Percentiles rank a stretch among this genome's conserved stretches.
Conservation (phyloP, 1,140 invertebrate genomes). For the Linepithema humile region DNA sequence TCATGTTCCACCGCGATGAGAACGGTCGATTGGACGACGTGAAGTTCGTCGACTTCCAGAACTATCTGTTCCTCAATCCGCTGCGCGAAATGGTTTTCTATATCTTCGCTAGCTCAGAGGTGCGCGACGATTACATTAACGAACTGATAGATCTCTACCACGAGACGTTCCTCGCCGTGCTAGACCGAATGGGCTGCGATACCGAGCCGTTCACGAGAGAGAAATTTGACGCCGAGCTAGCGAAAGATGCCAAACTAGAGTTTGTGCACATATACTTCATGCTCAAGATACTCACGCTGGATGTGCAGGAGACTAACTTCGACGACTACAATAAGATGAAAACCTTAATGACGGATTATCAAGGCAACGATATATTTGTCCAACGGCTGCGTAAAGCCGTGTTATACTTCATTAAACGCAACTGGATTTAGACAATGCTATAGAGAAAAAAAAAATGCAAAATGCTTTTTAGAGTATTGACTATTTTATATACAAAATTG, state of each 20-base stretch:
- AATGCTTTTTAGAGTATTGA: neutral
- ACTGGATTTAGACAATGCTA: slow-evolving; percentile 60
- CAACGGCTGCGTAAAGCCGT: slow-evolving; percentile 56
- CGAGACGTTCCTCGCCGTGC: slow-evolving; percentile 80
- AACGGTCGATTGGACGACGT: slow-evolving; percentile 79
- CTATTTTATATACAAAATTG: neutral
- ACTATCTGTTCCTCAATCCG: slow-evolving; percentile 84
- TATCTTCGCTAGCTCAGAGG: slow-evolving; percentile 84
- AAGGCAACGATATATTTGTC: slow-evolving; percentile 41
- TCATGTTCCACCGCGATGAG: slow-evolving; percentile 83
- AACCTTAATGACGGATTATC: neutral
- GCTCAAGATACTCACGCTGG: slow-evolving; percentile 76
- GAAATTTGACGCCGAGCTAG: slow-evolving; percentile 68
- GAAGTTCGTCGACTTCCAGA: slow-evolving; percentile 88
- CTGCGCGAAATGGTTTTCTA: slow-evolving; percentile 86
- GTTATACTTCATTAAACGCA: slow-evolving; percentile 35
- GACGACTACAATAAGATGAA: slow-evolving; percentile 34
- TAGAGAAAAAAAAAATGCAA: neutral
- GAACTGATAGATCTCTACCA: slow-evolving; percentile 85
- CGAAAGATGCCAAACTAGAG: slow-evolving; percentile 66
- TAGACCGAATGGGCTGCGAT: slow-evolving; percentile 75
- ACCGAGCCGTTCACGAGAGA: slow-evolving; percentile 60
- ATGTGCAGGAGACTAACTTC: slow-evolving; percentile 59
- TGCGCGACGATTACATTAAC: slow-evolving; percentile 82
- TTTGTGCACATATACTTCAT: slow-evolving; percentile 76